Conservation (phyloP, 2,888 invertebrate genomes). For the Cecidostiba fungosa region DNA sequence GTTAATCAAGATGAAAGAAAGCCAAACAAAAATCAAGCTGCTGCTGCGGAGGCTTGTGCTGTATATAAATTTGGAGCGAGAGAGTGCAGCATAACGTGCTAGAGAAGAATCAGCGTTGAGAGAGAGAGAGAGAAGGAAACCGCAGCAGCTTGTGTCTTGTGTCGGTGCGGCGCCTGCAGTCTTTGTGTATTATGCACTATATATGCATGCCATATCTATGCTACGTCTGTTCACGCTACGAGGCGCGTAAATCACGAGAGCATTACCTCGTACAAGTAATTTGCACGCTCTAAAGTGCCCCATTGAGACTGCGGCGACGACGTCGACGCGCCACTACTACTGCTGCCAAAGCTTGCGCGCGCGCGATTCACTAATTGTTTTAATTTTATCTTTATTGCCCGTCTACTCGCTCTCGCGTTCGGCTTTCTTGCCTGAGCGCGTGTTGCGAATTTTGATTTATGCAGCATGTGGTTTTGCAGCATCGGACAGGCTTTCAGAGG, state of each 20-base stretch:
- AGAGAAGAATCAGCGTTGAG: background rate
- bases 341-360: slow-evolving; percentile 4
- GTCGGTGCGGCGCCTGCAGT: slow-evolving; percentile 3
- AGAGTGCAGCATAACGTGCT: background rate
- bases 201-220: background rate
- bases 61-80: background rate
- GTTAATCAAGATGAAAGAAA: slow-evolving; percentile 63
- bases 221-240: slow-evolving; percentile 46
- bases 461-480: background rate
- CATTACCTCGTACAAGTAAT: slow-evolving; percentile 55
- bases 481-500: background rate
- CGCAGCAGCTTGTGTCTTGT: slow-evolving; percentile 38
- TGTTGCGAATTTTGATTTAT: slow-evolving; percentile 9
- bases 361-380: slow-evolving; percentile 38
- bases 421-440: background rate
- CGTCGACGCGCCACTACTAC: background rate
- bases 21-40: slow-evolving; percentile 17
- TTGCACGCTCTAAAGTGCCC: slow-evolving; percentile 45
- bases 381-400: slow-evolving; percentile 33
- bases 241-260: slow-evolving; percentile 51
- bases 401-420: background rate
- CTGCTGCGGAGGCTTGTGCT: background rate
- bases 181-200: background rate
- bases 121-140: slow-evolving; percentile 32
- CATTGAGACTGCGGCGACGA: background rate